Evolutionary conservation across 1,140 invertebrate genomes (phyloP).

Genomic region (Drosophila orosa): DNA sequence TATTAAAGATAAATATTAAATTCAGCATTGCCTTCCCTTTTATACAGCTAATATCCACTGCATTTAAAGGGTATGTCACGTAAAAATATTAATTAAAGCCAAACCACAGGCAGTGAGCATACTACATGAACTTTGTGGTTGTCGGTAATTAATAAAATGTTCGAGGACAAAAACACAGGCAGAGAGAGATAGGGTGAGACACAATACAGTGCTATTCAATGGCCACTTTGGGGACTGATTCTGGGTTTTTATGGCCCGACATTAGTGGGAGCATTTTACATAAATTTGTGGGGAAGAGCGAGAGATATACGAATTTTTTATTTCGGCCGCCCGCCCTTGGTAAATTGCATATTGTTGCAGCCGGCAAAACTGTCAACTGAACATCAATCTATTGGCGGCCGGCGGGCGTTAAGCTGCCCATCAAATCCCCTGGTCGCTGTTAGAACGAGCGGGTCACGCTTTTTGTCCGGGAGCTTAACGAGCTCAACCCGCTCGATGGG

Average conservation of each 20-base stretch:
- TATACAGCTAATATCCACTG: slow-evolving; percentile 7
- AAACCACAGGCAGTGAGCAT: slow-evolving; percentile 61
- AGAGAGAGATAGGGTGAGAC: not conserved
- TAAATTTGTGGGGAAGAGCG: slow-evolving; percentile 15
- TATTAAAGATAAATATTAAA: too few relatives aligned
- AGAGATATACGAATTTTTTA: not conserved
- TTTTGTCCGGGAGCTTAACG: slow-evolving; percentile 69
- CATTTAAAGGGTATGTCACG: slow-evolving; percentile 7
- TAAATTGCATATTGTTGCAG: slow-evolving; percentile 67
- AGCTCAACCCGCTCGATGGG: slow-evolving; percentile 54
- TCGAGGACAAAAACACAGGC: slow-evolving; percentile 25
- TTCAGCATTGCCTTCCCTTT: not conserved
- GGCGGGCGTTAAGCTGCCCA: slow-evolving; percentile 63
- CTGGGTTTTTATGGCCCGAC: slow-evolving; percentile 32
- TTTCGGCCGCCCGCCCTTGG: slow-evolving; percentile 2
- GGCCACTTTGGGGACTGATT: slow-evolving; percentile 59
- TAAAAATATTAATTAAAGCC: slow-evolving; percentile 77
- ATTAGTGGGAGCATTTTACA: slow-evolving; percentile 61
- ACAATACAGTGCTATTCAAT: slow-evolving; percentile 31
- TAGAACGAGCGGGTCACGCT: slow-evolving; percentile 63
- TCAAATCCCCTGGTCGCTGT: slow-evolving; percentile 61
- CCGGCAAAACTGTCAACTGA: slow-evolving; percentile 68
- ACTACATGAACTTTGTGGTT: slow-evolving; percentile 72
- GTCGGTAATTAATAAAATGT: slow-evolving; percentile 73
- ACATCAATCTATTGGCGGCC: slow-evolving; percentile 76